Conservation (phyloP, 92 coral and sea anemone species). For the Paragorgia papillata region DNA sequence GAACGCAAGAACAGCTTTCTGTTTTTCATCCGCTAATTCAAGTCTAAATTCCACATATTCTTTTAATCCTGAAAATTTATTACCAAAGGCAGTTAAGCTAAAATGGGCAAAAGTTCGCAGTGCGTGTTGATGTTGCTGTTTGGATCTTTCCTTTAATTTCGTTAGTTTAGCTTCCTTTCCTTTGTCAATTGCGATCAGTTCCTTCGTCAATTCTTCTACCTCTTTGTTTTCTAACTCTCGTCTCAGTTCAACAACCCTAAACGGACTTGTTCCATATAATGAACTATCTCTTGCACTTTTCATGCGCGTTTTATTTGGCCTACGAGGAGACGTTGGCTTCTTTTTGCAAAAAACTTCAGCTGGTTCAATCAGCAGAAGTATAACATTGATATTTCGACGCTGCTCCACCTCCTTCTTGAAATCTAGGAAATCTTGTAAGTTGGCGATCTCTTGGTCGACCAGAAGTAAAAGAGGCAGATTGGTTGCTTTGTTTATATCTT, state of each 20-base stretch:
- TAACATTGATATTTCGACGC: slow-evolving; percentile 57
- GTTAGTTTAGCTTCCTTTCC: slow-evolving; percentile 43
- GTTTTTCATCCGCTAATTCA: slow-evolving; percentile 58
- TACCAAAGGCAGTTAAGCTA: slow-evolving; percentile 74
- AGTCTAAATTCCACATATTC: slow-evolving; percentile 63
- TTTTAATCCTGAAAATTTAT: slow-evolving; percentile 50
- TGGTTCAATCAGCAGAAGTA: slow-evolving; percentile 68
- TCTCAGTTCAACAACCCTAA: slow-evolving; percentile 56
- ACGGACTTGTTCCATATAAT: slow-evolving; percentile 62
- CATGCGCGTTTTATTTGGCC: slow-evolving; percentile 38
- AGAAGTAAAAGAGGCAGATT: slow-evolving; percentile 68
- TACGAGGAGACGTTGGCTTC: slow-evolving; percentile 20
- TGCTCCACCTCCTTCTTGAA: slow-evolving; percentile 72
- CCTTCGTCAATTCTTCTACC: slow-evolving; percentile 54
- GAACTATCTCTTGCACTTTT: slow-evolving; percentile 34
- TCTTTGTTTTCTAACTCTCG: slow-evolving; percentile 64
- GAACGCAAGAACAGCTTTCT: slow-evolving; percentile 60
- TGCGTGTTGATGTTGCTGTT: slow-evolving; percentile 19
- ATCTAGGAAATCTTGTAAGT: slow-evolving; percentile 68
- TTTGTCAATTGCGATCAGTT: slow-evolving; percentile 51
- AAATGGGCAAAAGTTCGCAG: slow-evolving; percentile 69
- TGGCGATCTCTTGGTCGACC: slow-evolving; percentile 68
- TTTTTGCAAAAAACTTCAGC: slow-evolving; percentile 47
- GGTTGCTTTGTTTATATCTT: slow-evolving; percentile 55
- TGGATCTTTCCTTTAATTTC: slow-evolving; percentile 37